Conservation (phyloP, 1,140 invertebrate species). For the Heliconius hermathena region DNA sequence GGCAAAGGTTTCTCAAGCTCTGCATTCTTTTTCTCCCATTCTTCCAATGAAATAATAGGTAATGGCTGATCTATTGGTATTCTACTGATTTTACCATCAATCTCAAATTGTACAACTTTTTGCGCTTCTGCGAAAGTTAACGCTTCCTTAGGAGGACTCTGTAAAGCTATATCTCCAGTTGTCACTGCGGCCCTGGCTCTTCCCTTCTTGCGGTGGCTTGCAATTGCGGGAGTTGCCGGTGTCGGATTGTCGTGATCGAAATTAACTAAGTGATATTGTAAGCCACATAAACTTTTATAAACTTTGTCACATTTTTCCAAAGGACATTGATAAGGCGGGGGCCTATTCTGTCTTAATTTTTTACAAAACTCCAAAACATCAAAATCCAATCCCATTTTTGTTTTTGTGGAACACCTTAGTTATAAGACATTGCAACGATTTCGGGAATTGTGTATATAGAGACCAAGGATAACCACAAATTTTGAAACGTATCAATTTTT, state of each 20-base stretch:
- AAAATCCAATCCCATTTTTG: constrained; percentile 88
- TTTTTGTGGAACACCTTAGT: constrained; percentile 24
- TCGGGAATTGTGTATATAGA: not conserved
- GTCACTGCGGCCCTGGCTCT: constrained; percentile 72
- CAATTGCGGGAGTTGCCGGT: constrained; percentile 79
- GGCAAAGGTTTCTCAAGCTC: constrained; percentile 80
- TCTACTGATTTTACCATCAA: constrained; percentile 87
- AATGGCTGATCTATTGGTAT: constrained; percentile 84
- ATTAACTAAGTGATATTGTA: constrained; percentile 93
- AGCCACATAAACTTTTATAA: constrained; percentile 92
- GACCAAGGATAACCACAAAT: constrained; percentile 6
- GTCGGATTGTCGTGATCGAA: constrained; percentile 90
- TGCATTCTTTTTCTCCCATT: constrained; percentile 83
- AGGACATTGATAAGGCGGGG: constrained; percentile 93
- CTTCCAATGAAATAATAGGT: constrained; percentile 84
- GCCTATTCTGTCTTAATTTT: constrained; percentile 88
- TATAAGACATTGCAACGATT: constrained; percentile 26
- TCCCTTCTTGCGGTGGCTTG: constrained; percentile 81
- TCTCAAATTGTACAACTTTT: constrained; percentile 91
- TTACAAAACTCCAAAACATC: constrained; percentile 92
- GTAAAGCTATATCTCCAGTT: constrained; percentile 77
- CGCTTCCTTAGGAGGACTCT: constrained; percentile 82
- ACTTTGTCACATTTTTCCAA: constrained; percentile 91
- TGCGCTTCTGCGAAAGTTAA: constrained; percentile 90
- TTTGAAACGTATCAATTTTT: constrained; percentile 17